Conservation (phyloP, 2,888 invertebrate species). For the Clostera curtula region DNA sequence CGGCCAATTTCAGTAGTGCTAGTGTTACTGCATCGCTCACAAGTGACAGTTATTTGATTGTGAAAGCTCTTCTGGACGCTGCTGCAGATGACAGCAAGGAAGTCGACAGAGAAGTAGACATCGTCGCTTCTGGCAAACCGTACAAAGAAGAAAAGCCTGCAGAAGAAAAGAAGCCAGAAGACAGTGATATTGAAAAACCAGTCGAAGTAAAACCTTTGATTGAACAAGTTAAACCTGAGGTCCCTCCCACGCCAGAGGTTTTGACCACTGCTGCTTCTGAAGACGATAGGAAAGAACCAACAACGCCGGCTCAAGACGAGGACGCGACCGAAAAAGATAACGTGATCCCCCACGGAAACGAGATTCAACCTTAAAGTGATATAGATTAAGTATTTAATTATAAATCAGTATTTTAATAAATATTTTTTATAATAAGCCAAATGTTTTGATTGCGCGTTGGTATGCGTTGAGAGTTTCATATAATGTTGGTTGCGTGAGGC, state of each 20-base stretch:
- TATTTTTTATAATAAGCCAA: slow-evolving; percentile 44
- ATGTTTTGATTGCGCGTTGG: slow-evolving; percentile 43
- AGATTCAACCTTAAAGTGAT: slow-evolving; percentile 57
- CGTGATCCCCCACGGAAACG: slow-evolving; percentile 53
- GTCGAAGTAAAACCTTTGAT: not conserved
- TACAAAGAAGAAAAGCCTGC: slow-evolving; percentile 25
- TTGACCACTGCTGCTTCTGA: slow-evolving; percentile 11
- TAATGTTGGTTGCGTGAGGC: slow-evolving; percentile 27
- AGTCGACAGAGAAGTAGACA: slow-evolving; percentile 46
- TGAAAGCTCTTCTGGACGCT: slow-evolving; percentile 45
- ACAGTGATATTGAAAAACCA: slow-evolving; percentile 4
- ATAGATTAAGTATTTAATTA: slow-evolving; percentile 55
- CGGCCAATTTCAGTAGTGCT: slow-evolving; percentile 45
- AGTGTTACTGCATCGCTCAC: slow-evolving; percentile 49
- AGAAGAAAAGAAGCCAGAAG: slow-evolving; percentile 9
- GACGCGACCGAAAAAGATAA: slow-evolving; percentile 52
- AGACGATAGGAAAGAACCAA: slow-evolving; percentile 44
- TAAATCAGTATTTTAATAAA: slow-evolving; percentile 67
- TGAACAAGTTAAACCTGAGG: slow-evolving; percentile 1
- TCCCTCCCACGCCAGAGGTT: slow-evolving; percentile 4
- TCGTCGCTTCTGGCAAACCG: slow-evolving; percentile 42
- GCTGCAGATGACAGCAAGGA: slow-evolving; percentile 26
- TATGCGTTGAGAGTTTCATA: slow-evolving; percentile 31
- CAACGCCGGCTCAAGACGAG: slow-evolving; percentile 43
- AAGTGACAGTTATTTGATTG: slow-evolving; percentile 45